phyloP scores from a whole-genome alignment of 2,113 vertebrate species.

The Zosterops hypoxanthus region DNA sequence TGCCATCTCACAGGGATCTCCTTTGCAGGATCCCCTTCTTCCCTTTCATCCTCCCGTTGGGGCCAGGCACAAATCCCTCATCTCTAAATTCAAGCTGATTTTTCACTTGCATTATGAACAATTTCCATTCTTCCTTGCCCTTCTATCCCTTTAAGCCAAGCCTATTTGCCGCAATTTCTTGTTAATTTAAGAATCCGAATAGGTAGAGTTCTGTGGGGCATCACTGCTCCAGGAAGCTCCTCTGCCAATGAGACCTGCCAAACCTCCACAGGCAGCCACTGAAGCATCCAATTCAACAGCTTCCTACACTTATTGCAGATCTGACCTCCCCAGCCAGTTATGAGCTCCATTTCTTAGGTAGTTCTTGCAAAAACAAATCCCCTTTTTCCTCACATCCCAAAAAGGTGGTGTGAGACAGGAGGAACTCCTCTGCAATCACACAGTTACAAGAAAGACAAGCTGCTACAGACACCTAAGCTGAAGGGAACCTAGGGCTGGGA shows the following conservation, averaged over 20 bases:
- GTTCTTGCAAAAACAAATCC: not conserved
- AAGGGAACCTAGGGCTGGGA: not conserved
- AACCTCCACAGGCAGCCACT: not conserved
- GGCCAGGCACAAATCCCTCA: not conserved
- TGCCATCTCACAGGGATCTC: not conserved
- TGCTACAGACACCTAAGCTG: not conserved
- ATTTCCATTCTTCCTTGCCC: not conserved
- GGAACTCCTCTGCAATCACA: not conserved
- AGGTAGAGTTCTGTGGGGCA: fast-evolving
- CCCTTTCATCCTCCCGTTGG: not conserved
- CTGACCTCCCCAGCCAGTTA: not conserved
- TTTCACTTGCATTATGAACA: not conserved
- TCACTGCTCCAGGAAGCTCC: not conserved
- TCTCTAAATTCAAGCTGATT: not conserved
- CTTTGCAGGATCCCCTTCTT: not conserved
- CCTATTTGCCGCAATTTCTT: not conserved
- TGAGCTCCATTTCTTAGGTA: not conserved
- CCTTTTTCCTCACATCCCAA: not conserved
- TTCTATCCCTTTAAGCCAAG: not conserved
- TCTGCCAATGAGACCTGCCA: not conserved
- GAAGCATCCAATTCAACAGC: not conserved
- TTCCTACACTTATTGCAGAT: not conserved
- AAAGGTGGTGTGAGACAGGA: not conserved
- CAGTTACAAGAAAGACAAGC: not conserved
- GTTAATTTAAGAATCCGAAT: not conserved